Evolutionary conservation across 1,140 invertebrate genomes (phyloP), one percentile per base, ranked within the genome.

Genomic region (Nasonia giraulti): DNA sequence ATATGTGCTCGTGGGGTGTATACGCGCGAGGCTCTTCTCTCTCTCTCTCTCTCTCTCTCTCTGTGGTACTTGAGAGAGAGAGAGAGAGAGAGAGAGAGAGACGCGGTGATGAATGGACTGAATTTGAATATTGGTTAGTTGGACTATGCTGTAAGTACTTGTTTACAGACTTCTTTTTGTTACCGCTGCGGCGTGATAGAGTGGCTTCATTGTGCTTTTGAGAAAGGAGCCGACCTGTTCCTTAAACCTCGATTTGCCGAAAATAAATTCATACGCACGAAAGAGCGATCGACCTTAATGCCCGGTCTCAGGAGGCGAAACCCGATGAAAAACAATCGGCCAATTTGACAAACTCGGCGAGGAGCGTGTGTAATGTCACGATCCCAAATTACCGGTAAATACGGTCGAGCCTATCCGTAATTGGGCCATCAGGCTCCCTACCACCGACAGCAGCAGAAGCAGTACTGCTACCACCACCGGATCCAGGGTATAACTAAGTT

Each of bases 401-500:
- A 33, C 23, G 5, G 31, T 33, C 23, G 68, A 71, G 68, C 68
- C 55, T 27, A 75, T 10, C 76, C 44, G 44, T 84, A 84, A 84
- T 79, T 71, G 82, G 76, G 23, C 75, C n/a, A 40, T 44, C 55
- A 14, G 23, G 14, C 68, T 68, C 62, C 76, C 76, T 50, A 69
- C 33, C 37, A 33, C 62, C 62, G 4, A 12, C 47, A 17, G 33
- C 12, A 31, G 68, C 17, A 55, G 50, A 14, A 55, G 55, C 55
- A 20, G 37, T 14, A n/a, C 37, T 10, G 47, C 33, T 71, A 33
- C 74, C 33, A 75, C 33, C 74, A n/a, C 62, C 62, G 33, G 23
- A 69, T 27, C 75, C 47, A 75, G 47, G 37, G 55, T 50, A 69
- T 77, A 83, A 83, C 74, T 50, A 77, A 83, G 74, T 83, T 83